Percentiles rank a stretch among this genome's conserved stretches.
phyloP scores from a whole-genome alignment of 2,888 invertebrate genomes.

The Xestia c-nigrum region DNA sequence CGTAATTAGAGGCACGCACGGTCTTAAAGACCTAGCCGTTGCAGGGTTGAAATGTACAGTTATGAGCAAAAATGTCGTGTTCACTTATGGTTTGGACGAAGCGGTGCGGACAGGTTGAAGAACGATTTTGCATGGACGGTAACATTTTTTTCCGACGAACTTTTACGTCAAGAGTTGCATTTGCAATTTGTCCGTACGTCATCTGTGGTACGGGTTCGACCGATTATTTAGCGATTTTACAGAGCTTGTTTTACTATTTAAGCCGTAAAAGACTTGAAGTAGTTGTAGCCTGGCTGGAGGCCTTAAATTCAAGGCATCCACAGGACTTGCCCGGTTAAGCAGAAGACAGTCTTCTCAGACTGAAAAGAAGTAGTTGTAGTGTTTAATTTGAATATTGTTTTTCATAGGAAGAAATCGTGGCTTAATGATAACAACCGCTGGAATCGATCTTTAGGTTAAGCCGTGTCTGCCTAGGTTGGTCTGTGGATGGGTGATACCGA shows the following conservation, averaged over 20 bases:
- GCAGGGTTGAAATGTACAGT: conserved; percentile 48
- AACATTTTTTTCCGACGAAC: neutral
- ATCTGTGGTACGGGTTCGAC: neutral
- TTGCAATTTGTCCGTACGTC: neutral
- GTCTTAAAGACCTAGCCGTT: conserved; percentile 27
- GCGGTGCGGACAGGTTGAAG: neutral
- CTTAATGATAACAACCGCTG: too few relatives aligned
- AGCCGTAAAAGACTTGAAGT: too few relatives aligned
- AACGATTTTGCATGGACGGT: neutral
- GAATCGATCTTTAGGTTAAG: too few relatives aligned
- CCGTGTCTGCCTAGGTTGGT: too few relatives aligned
- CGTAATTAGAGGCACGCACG: conserved; percentile 68
- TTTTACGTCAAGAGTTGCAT: neutral
- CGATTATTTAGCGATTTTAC: neutral
- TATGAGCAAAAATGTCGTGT: neutral
- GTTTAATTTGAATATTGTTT: neutral
- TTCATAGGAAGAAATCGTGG: too few relatives aligned
- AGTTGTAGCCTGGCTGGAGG: too few relatives aligned
- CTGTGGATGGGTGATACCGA: too few relatives aligned
- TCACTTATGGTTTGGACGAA: neutral
- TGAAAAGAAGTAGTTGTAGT: too few relatives aligned
- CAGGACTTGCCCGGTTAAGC: too few relatives aligned
- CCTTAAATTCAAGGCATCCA: too few relatives aligned
- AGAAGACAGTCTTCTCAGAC: too few relatives aligned
- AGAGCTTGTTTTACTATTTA: neutral